Base-by-base conservation (phyloP, 53 echinoderm and acorn worm genomes). In the Zoroaster sp. region DNA sequence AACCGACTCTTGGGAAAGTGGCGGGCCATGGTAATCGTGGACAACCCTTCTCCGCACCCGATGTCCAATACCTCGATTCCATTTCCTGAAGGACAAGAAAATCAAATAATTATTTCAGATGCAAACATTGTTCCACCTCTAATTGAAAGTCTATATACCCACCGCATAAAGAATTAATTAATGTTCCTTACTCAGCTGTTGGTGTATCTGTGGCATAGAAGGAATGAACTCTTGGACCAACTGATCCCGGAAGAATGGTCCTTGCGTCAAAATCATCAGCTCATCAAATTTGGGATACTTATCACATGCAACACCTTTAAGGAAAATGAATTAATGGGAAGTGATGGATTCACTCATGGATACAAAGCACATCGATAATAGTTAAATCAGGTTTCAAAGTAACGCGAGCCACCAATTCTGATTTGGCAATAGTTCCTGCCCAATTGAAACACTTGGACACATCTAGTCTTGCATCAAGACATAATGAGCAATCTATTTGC, bases 1-100 rank as follows among this genome's bases (percentile, higher is more conserved):
- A 92, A 90, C 9, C 75, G 42, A 25, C 90, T 87, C 47, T 94
- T 94, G 38, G 92, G 92, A 40, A 90, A 94, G 52, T 86, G 67
- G 30, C 81, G 14, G 79, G 94, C 94, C 59, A 94, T 46, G 28
- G 49, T 31, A 11, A 59, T 30, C 0, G 89, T 73, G 30, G 92
- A 79, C 2, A 67, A 40, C 3, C 94, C 94, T 25, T 43, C 30
- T 10, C 94, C 94, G 47, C 94, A 92, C 3, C 92, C 94, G 7
- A 92, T 34, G 66, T 94, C 94, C 8, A 92, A 52, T 66, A 94
- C 90, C 28, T 63, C 67, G 1, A 88, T 77, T 15, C 94, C 94
- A 31, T 35, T 35, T 33, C 88, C 94, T 94, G 76, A 6, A 86
- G 28, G 8, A 8, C 21, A 59, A 28, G 63, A 28, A 28, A 1